Conservation (phyloP, 2,797 vertebrate species). For the Anabas testudineus region DNA sequence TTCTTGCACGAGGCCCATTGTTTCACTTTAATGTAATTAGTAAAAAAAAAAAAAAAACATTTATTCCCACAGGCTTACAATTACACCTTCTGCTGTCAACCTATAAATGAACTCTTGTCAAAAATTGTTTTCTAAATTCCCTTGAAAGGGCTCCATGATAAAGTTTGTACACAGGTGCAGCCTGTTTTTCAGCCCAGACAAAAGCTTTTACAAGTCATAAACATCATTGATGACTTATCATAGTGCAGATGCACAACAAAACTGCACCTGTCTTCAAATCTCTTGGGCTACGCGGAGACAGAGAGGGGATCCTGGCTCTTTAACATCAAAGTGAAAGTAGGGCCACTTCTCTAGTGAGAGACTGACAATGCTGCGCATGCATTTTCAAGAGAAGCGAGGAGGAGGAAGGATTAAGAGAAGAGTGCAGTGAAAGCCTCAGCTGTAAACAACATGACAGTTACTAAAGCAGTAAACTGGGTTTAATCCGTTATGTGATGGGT, state of each 20-base stretch:
- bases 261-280: slow-evolving; percentile 31
- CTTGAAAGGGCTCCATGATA: slow-evolving; percentile 43
- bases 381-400: slow-evolving; percentile 35
- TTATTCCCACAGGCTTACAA: not conserved
- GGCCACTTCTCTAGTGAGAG: slow-evolving; percentile 46
- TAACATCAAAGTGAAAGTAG: slow-evolving; percentile 51
- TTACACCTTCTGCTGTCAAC: slow-evolving; percentile 8
- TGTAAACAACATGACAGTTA: slow-evolving; percentile 73
- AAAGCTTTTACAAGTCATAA: slow-evolving; percentile 66
- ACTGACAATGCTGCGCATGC: slow-evolving; percentile 47
- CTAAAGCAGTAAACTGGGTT: slow-evolving; percentile 56
- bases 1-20: too few relatives aligned
- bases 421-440: slow-evolving; percentile 62
- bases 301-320: slow-evolving; percentile 25
- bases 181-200: slow-evolving; percentile 37
- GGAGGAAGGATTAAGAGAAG: slow-evolving; percentile 56
- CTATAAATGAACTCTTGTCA: slow-evolving; percentile 26
- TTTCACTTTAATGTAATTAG: too few relatives aligned
- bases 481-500: slow-evolving; percentile 44
- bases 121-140: slow-evolving; percentile 30
- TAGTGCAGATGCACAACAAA: slow-evolving; percentile 8
- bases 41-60: too few relatives aligned
- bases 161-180: slow-evolving; percentile 32
- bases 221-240: slow-evolving; percentile 71
- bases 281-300: slow-evolving; percentile 22